A percentile compares a stretch with the other conserved stretches of the same genome.
Conservation (phyloP, 2,797 vertebrate genomes). For the Cheirogaleus major region DNA sequence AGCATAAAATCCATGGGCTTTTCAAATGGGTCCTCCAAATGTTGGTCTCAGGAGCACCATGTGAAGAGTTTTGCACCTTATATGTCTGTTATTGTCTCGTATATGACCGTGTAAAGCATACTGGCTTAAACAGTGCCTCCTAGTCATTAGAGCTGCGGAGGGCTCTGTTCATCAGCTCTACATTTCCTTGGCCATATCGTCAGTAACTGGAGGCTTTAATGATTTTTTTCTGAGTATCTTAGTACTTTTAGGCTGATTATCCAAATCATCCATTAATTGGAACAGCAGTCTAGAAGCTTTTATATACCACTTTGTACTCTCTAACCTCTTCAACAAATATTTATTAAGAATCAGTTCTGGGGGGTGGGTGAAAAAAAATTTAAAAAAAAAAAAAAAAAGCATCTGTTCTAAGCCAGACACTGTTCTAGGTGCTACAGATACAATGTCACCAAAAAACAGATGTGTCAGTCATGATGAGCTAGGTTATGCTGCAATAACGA, state of each 20-base stretch:
- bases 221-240: not conserved
- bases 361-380: too few relatives aligned
- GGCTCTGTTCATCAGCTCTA: not conserved
- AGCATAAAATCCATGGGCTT: too few relatives aligned
- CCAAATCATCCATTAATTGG: not conserved
- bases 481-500: not conserved
- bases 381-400: too few relatives aligned
- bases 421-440: not conserved
- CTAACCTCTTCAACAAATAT: not conserved
- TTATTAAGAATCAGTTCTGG: not conserved
- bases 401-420: not conserved
- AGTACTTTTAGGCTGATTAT: not conserved
- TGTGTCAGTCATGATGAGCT: not conserved
- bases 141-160: not conserved
- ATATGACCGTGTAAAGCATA: not conserved
- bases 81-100: not conserved
- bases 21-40: not conserved
- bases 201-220: not conserved
- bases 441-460: not conserved
- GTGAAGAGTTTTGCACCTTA: not conserved
- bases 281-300: not conserved
- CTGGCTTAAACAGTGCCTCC: not conserved
- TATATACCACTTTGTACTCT: not conserved
- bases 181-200: not conserved
- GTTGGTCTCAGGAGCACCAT: not conserved